Conservation (phyloP, 1,140 invertebrate species). For the Latrodectus geometricus region DNA sequence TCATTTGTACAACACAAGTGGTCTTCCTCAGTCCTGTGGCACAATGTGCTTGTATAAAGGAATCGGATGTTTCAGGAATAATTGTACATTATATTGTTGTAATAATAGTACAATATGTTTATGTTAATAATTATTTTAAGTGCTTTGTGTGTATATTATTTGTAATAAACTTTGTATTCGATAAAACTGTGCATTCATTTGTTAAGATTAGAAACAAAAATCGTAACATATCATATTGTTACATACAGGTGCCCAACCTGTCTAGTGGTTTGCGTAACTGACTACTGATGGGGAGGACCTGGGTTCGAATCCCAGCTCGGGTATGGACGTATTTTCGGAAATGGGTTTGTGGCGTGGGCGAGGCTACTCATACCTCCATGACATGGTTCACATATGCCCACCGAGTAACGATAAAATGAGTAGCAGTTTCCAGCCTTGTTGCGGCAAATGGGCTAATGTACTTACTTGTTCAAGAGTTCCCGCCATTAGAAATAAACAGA, state of each 20-base stretch:
- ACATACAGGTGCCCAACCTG: too few relatives aligned
- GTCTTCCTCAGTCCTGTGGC: slow-evolving; percentile 49
- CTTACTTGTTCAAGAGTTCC: too few relatives aligned
- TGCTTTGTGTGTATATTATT: slow-evolving; percentile 56
- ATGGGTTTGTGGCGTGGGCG: too few relatives aligned
- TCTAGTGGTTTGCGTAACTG: background rate
- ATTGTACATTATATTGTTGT: slow-evolving; percentile 30
- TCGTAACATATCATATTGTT: too few relatives aligned
- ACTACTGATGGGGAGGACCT: too few relatives aligned
- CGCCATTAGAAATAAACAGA: too few relatives aligned
- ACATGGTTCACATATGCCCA: too few relatives aligned
- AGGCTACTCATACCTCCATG: too few relatives aligned
- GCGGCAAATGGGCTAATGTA: too few relatives aligned
- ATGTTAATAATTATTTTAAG: slow-evolving; percentile 36
- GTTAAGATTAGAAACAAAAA: background rate
- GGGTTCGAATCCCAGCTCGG: background rate
- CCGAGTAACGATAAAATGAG: too few relatives aligned
- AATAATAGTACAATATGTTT: slow-evolving; percentile 1
- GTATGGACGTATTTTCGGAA: too few relatives aligned
- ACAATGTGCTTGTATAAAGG: slow-evolving; percentile 15
- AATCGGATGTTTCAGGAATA: slow-evolving; percentile 37
- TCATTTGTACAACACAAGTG: slow-evolving; percentile 45
- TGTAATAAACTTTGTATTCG: slow-evolving; percentile 60
- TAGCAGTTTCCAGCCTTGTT: too few relatives aligned
- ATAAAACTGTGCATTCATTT: background rate